phyloP scores from a whole-genome alignment of 2,113 vertebrate genomes.

The Hippoglossus stenolepis region DNA sequence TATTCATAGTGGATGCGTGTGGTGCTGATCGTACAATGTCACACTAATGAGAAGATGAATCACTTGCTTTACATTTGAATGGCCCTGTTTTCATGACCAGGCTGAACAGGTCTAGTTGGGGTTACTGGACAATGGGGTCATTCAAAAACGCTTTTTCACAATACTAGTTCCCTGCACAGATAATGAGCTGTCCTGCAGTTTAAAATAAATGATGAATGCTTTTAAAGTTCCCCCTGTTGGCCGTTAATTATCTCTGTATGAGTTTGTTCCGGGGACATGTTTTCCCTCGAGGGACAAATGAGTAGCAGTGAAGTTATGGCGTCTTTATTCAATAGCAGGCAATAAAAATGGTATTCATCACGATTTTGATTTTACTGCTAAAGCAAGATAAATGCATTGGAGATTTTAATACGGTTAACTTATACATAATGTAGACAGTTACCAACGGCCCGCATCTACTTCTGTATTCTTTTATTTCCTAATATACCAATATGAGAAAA shows the following conservation, averaged over 20 bases:
- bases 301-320: conserved; percentile 1
- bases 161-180: background rate
- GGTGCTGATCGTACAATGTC: background rate
- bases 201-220: conserved; percentile 21
- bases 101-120: background rate
- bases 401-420: background rate
- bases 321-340: background rate
- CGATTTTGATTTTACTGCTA: background rate
- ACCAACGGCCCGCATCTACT: background rate
- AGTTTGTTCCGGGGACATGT: background rate
- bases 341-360: background rate
- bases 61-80: conserved; percentile 63
- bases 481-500: background rate
- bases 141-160: conserved; percentile 17
- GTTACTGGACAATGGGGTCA: conserved; percentile 9
- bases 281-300: background rate
- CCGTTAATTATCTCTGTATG: background rate
- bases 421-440: background rate
- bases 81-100: conserved; percentile 22
- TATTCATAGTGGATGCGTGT: conserved; percentile 21
- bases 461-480: background rate
- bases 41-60: conserved; percentile 60
- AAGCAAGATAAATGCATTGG: background rate
- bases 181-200: conserved; percentile 1
- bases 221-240: background rate